phyloP scores from a whole-genome alignment of 37 sponge, comb jelly and placozoan genomes.

The Eunapius fragilis region DNA sequence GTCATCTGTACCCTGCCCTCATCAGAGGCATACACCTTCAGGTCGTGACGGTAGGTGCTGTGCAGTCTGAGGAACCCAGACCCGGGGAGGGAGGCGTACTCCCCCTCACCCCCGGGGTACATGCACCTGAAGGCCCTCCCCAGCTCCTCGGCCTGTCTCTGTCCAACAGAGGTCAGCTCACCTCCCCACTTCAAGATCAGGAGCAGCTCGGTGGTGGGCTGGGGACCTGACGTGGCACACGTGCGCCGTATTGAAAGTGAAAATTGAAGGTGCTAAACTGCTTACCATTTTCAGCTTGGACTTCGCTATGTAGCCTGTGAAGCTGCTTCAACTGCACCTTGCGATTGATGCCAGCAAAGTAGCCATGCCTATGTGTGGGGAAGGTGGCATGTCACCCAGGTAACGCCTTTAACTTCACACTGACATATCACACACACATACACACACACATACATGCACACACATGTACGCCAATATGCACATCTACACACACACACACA shows the following conservation, averaged over 20 bases:
- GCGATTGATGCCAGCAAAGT: conserved; percentile 74
- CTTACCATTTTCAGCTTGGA: not conserved
- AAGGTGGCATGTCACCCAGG: no score
- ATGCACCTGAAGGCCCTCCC: conserved; percentile 88
- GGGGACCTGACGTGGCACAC: conserved; percentile 1
- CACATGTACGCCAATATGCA: not conserved
- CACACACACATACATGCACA: conserved; percentile 2
- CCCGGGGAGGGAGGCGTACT: conserved; percentile 75
- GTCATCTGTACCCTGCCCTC: conserved; percentile 97
- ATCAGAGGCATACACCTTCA: conserved; percentile 96
- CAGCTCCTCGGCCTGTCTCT: conserved; percentile 82
- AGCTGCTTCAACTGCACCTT: conserved; percentile 74
- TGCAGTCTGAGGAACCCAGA: conserved; percentile 93
- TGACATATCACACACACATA: not conserved
- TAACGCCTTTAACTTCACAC: no score
- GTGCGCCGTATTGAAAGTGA: not conserved
- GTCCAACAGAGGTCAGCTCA: conserved; percentile 85
- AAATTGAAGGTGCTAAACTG: not conserved
- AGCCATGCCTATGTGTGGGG: conserved; percentile 51
- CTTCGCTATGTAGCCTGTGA: not conserved
- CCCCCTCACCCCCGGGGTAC: conserved; percentile 91
- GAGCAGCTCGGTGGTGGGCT: conserved; percentile 51
- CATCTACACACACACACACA: no score
- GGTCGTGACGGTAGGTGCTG: conserved; percentile 96
- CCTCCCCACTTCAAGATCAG: conserved; percentile 97